Base-by-base conservation (phyloP, 1,140 invertebrate genomes). In the Drosophila virilis region DNA sequence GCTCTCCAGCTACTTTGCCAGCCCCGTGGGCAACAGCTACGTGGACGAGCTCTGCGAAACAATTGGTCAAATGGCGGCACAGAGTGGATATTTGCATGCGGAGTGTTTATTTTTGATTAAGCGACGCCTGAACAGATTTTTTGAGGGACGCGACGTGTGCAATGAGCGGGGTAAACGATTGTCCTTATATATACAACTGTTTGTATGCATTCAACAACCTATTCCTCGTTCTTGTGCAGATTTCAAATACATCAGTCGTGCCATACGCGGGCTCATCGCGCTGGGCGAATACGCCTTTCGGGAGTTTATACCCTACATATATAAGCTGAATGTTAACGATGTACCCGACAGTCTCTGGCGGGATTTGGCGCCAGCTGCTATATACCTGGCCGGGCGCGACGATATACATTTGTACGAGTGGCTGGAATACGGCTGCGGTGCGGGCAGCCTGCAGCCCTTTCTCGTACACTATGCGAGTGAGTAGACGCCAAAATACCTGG, bases 391-490 rank as follows among this genome's bases (percentile, higher is more conserved):
- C 0, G 92, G 91, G 1, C 72, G 64, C 8, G 78, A 91, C 58
- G 92, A 92, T 22, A 88, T 92, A 7, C 91, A 88, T 46, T 48
- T 92, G 5, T 92, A 92, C 38, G 92, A 92, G 46, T 92, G 90
- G 88, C 35, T 92, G 35, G 79, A 92, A 15, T 76, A 78, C 6
- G 77, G 92, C 0, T 92, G 91, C 12, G 90, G 90, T 1, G 77
- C 74, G 6, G 72, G 78, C 9, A 73, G 76, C n/a, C 35, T 92
- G 13, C 80, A 91, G 62, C 91, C 91, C 5, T 92, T 85, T 57
- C 32, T 92, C 42, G 67, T 88, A 1, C 69, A 92, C 55, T 84
- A 79, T 76, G 80, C 78, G 0, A 62, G 85, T 91, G 64, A 54
- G 77, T 38, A 22, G 1, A 6, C 59, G 3, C 6, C 2, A 43